Base-by-base conservation (phyloP, 2,797 vertebrate genomes). In the Pangasius larnaudii region DNA sequence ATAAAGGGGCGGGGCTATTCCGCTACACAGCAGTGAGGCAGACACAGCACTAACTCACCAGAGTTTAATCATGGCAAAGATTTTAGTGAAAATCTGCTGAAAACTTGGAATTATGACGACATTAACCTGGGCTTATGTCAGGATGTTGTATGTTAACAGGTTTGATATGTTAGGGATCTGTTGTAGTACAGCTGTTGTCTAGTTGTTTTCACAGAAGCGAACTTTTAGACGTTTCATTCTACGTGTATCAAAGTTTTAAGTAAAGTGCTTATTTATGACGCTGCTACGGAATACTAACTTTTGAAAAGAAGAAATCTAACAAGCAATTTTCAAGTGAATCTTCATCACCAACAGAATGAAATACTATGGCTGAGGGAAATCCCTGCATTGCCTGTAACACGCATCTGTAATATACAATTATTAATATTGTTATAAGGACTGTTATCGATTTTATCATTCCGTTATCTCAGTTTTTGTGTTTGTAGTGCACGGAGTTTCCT, bases 1-100 rank as follows among this genome's bases (percentile, higher is more conserved):
- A 99, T 98, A 97, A 97, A 96, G 92, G 96, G 98, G 98, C 95
- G 98, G 97, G 97, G 96, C 91, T 94, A 96, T 79, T 13, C 85
- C 65, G 89, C 92, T 89, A 65, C 86, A 88, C 56, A 72, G 58
- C 85, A 46, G 58, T 39, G 58, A 75, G 19, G 72, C 71, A 58
- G 36, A 75, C 53, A 65, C 53, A 36, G 85, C 85, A 33, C 58
- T 24, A 51, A 86, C 85, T 86, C 72, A 33, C 39, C 39, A 61
- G 72, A 84, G 82, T 84, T 84, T 67, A 96, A 96, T 95, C 94
- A 94, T 95, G 95, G 96, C 95, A 95, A 97, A 94, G 95, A 95
- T 94, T 96, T 95, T 94, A 95, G 95, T 94, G 94, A 94, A 94
- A 95, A 95, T 95, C 56, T 42, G 36, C 58, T 42, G 36, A 53